Conservation (phyloP, 2,113 vertebrate genomes). For the Scatophagus argus region DNA sequence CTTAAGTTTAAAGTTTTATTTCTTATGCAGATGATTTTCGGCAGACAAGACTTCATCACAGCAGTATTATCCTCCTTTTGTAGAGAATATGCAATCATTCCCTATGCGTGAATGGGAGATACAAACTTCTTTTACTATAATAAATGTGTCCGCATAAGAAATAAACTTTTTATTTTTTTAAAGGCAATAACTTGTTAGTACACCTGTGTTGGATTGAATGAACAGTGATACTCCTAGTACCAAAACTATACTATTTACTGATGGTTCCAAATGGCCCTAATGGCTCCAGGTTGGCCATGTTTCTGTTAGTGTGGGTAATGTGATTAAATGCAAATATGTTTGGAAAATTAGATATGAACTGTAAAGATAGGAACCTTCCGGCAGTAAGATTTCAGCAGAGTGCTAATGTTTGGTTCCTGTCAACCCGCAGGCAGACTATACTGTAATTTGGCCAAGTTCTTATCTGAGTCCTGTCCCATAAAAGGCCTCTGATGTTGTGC, state of each 20-base stretch:
- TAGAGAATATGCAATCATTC: neutral
- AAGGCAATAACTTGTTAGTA: neutral
- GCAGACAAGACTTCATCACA: neutral
- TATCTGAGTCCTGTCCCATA: conserved; percentile 36
- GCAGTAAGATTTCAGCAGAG: conserved; percentile 29
- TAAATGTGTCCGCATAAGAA: neutral
- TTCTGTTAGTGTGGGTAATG: conserved; percentile 47
- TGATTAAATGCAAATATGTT: conserved; percentile 62
- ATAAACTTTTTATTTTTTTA: no score
- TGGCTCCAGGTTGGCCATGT: conserved; percentile 16
- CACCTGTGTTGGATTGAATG: conserved; percentile 36
- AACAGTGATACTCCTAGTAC: conserved; percentile 23
- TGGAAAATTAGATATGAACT: conserved; percentile 52
- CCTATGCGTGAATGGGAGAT: neutral
- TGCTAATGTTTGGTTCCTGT: conserved; percentile 46
- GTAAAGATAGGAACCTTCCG: conserved; percentile 38
- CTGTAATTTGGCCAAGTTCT: conserved; percentile 25
- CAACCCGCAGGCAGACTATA: conserved; percentile 16
- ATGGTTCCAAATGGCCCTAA: conserved; percentile 34
- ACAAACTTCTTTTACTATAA: no score
- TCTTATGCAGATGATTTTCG: neutral
- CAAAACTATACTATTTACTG: conserved; percentile 12
- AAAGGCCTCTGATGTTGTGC: conserved; percentile 38
- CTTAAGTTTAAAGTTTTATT: neutral
- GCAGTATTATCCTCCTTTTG: neutral